phyloP scores from a whole-genome alignment of 2,113 vertebrate genomes.

The Anseranas semipalmata region DNA sequence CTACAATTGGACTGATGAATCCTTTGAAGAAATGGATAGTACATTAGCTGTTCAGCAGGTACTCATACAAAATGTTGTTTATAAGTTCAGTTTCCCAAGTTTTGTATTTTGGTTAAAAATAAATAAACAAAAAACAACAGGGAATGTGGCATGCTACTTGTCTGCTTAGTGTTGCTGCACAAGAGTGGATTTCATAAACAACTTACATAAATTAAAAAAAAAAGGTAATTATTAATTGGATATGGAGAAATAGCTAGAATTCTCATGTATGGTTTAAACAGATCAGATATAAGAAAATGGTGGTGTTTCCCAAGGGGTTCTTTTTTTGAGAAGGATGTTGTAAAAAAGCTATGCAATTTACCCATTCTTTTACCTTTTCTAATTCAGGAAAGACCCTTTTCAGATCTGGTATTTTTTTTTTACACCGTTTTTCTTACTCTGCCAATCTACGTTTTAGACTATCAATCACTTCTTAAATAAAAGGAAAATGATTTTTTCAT shows the following conservation, averaged over 20 bases:
- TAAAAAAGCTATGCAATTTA: neutral
- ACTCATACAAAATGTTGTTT: neutral
- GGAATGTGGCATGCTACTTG: neutral
- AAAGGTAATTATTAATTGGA: neutral
- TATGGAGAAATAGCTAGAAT: neutral
- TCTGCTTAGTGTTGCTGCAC: neutral
- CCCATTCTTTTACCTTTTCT: neutral
- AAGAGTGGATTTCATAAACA: neutral
- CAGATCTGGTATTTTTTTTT: neutral
- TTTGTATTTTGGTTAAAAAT: neutral
- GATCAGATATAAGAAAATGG: neutral
- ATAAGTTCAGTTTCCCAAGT: neutral
- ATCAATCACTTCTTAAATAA: neutral
- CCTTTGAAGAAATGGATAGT: constrained; percentile 99
- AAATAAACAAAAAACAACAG: neutral
- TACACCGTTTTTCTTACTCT: neutral
- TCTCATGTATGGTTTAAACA: neutral
- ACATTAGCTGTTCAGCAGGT: constrained; percentile 98
- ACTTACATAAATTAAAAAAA: neutral
- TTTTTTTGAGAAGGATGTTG: neutral
- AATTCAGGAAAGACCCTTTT: neutral
- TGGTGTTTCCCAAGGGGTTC: neutral
- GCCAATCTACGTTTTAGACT: neutral
- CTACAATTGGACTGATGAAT: constrained; percentile 99
- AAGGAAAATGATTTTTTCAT: neutral